Conservation (phyloP, 1,140 invertebrate species). For the Alviniconcha marisindica region DNA sequence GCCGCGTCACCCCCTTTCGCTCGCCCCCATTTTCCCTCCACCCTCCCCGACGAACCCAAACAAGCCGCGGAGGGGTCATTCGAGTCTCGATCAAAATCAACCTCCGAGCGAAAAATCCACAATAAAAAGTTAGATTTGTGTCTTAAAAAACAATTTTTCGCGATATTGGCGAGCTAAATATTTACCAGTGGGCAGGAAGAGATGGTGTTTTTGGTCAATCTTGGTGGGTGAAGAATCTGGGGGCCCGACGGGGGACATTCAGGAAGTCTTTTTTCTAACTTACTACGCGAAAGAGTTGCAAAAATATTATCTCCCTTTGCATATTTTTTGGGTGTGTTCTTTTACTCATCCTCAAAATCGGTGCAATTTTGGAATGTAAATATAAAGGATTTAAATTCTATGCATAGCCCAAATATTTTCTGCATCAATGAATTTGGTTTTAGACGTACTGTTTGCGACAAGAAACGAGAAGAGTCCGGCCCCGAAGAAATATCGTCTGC, state of each 20-base stretch:
- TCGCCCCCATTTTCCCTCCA: slow-evolving; percentile 41
- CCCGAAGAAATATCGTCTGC: neutral
- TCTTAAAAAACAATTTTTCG: slow-evolving; percentile 34
- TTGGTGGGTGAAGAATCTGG: slow-evolving; percentile 41
- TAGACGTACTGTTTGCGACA: too few relatives aligned
- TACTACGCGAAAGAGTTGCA: slow-evolving; percentile 21
- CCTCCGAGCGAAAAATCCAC: neutral
- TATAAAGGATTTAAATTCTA: neutral
- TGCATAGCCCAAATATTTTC: neutral
- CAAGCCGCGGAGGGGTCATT: slow-evolving; percentile 32
- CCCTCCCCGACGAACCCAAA: slow-evolving; percentile 34
- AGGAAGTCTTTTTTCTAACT: slow-evolving; percentile 36
- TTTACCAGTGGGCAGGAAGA: slow-evolving; percentile 41
- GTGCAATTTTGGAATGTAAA: neutral
- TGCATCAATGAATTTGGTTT: too few relatives aligned
- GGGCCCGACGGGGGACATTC: slow-evolving; percentile 41
- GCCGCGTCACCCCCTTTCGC: slow-evolving; percentile 27
- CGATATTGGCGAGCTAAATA: slow-evolving; percentile 18
- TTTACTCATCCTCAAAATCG: neutral
- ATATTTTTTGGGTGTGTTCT: slow-evolving; percentile 24
- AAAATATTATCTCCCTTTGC: slow-evolving; percentile 32
- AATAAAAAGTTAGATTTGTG: slow-evolving; percentile 33
- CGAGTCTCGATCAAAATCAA: slow-evolving; percentile 20
- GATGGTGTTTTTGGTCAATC: slow-evolving; percentile 41
- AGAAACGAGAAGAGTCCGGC: neutral